phyloP scores from a whole-genome alignment of 2,888 invertebrate genomes.

The Tenthredo distinguenda region DNA sequence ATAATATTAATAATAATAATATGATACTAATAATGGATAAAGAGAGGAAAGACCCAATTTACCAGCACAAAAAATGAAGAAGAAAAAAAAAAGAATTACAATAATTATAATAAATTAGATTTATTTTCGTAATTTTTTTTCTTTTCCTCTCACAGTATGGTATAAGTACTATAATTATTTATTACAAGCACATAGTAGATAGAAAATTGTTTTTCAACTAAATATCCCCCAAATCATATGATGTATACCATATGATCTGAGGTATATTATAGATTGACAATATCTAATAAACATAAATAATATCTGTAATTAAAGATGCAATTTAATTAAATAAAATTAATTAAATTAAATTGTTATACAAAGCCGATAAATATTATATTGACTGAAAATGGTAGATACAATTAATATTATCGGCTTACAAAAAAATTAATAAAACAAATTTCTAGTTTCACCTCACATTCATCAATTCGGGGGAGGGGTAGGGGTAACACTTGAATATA shows the following conservation, averaged over 20 bases:
- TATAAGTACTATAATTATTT: conserved; percentile 23
- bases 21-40: not conserved
- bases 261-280: not conserved
- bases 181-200: conserved; percentile 18
- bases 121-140: conserved; percentile 1
- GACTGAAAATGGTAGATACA: not conserved
- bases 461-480: not conserved
- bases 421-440: not conserved
- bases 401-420: not conserved
- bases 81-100: not conserved
- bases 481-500: conserved; percentile 36
- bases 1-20: not conserved
- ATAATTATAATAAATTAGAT: not conserved
- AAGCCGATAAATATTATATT: conserved; percentile 1
- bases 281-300: conserved; percentile 19
- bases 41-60: conserved; percentile 42
- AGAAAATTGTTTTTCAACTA: not conserved
- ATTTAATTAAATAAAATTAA: not conserved
- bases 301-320: not conserved
- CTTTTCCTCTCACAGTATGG: conserved; percentile 3
- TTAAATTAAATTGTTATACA: not conserved
- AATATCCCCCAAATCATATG: not conserved
- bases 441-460: conserved; percentile 15
- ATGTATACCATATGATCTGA: not conserved
- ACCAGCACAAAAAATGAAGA: not conserved